phyloP scores from a whole-genome alignment of 1,140 invertebrate species.

The Leptinotarsa texana region DNA sequence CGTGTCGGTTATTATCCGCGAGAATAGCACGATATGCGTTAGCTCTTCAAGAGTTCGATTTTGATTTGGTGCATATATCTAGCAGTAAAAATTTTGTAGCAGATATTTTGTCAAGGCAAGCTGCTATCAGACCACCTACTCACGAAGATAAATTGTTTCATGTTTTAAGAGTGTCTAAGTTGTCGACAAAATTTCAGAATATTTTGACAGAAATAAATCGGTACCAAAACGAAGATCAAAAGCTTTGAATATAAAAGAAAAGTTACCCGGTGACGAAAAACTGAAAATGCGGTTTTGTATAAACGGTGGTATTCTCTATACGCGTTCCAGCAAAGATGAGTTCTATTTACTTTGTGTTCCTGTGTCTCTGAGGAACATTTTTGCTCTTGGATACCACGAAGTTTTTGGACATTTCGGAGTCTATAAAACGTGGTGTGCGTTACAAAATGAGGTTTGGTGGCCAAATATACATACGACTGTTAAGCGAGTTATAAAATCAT shows the following conservation, averaged over 20 bases:
- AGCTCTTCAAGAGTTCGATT: neutral
- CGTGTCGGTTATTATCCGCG: neutral
- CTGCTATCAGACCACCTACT: neutral
- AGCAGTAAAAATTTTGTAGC: slow-evolving; percentile 4
- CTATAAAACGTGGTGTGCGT: neutral
- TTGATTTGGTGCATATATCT: neutral
- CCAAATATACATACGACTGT: neutral
- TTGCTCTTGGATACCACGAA: neutral
- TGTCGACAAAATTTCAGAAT: neutral
- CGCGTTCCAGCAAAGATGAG: neutral
- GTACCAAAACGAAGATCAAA: neutral
- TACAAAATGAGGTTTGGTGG: neutral
- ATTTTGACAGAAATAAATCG: neutral
- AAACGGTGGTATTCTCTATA: neutral
- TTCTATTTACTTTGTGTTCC: neutral
- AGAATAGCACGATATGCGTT: neutral
- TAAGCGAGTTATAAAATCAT: neutral
- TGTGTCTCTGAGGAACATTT: neutral
- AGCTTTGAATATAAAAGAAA: neutral
- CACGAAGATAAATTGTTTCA: neutral
- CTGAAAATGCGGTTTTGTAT: neutral
- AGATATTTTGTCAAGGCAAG: neutral
- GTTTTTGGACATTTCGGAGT: neutral
- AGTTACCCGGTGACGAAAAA: neutral
- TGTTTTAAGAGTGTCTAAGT: neutral